Evolutionary conservation across 2,888 invertebrate species (phyloP).

Genomic region (Drosophila niveifrons): DNA sequence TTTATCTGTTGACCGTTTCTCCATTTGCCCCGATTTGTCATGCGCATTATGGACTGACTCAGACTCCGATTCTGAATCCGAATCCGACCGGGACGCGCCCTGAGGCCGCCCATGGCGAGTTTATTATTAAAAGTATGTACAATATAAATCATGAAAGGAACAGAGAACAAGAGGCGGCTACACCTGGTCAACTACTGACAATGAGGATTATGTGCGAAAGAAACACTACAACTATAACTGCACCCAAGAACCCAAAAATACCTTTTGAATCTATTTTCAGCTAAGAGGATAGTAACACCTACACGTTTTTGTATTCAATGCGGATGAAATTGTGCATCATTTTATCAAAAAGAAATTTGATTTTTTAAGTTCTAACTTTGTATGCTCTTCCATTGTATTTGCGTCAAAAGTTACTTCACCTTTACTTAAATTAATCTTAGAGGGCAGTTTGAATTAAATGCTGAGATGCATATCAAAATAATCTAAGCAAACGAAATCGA

Average conservation of each 20-base stretch:
- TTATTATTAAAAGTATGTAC: conserved; percentile 64
- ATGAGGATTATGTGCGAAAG: conserved; percentile 24
- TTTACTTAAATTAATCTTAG: background rate
- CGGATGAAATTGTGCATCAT: too few relatives aligned
- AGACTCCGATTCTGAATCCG: conserved; percentile 23
- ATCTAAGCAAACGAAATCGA: conserved; percentile 63
- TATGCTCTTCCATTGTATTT: background rate
- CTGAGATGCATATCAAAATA: conserved; percentile 66
- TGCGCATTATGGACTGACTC: conserved; percentile 40
- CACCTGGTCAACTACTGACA: conserved; percentile 49
- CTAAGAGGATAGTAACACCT: too few relatives aligned
- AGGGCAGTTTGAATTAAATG: conserved; percentile 50
- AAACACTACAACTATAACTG: background rate
- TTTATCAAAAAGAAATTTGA: too few relatives aligned
- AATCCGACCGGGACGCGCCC: conserved; percentile 22
- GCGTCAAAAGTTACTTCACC: background rate
- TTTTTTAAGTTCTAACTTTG: background rate
- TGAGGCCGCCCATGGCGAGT: conserved; percentile 70
- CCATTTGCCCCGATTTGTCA: conserved; percentile 64
- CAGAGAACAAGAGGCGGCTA: conserved; percentile 29
- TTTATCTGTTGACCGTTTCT: conserved; percentile 36
- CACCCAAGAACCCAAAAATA: too few relatives aligned
- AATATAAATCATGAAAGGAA: conserved; percentile 54
- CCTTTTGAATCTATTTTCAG: too few relatives aligned
- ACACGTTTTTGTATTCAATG: too few relatives aligned